Evolutionary conservation across 2,888 invertebrate genomes (phyloP).

Genomic region (Tribolium freemani): DNA sequence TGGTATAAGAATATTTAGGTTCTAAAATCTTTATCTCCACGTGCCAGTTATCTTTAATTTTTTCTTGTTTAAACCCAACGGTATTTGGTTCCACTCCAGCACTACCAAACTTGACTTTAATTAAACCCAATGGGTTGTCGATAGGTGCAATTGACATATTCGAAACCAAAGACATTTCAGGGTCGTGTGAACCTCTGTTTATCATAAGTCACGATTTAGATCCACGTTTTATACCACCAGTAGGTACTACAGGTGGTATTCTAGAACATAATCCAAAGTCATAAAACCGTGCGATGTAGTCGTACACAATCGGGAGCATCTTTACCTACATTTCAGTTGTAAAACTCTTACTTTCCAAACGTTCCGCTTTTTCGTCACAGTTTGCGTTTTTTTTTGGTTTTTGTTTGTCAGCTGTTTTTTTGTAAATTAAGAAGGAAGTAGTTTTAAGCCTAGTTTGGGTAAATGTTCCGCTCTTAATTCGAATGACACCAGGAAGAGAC

Average conservation of each 20-base stretch:
- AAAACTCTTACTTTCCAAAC: slow-evolving; percentile 37
- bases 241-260: slow-evolving; percentile 24
- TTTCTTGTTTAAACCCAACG: slow-evolving; percentile 14
- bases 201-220: slow-evolving; percentile 41
- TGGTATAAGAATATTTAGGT: background rate
- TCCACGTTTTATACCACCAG: slow-evolving; percentile 14
- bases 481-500: background rate
- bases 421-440: background rate
- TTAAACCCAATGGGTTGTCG: slow-evolving; percentile 17
- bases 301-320: slow-evolving; percentile 41
- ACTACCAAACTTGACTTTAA: slow-evolving; percentile 12
- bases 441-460: background rate
- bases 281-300: slow-evolving; percentile 11
- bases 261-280: background rate
- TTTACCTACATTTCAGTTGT: slow-evolving; percentile 41
- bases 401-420: background rate
- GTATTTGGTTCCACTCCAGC: slow-evolving; percentile 30
- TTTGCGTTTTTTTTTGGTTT: background rate
- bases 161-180: too few species aligned
- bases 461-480: background rate
- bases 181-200: slow-evolving; percentile 41
- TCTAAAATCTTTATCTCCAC: background rate
- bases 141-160: slow-evolving; percentile 36
- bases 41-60: background rate
- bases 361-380: slow-evolving; percentile 27